Percentiles rank a stretch among this genome's conserved stretches.
Evolutionary conservation across 1,140 invertebrate species (phyloP).

Genomic region (Halesus radiatus): DNA sequence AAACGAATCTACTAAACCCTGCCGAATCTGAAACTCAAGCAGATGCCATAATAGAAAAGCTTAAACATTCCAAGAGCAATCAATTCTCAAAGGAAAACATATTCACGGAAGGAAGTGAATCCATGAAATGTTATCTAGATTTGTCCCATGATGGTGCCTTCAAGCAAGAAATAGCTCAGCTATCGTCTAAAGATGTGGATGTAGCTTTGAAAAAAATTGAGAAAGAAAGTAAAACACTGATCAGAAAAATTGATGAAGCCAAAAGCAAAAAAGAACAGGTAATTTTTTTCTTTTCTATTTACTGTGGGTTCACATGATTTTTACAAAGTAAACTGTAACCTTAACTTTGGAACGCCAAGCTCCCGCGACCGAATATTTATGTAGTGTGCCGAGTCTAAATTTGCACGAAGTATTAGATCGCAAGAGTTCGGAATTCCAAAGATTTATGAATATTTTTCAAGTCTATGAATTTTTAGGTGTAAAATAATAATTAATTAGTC

Average conservation of each 20-base stretch:
- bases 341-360: no score
- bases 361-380: no score
- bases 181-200: slow-evolving; percentile 15
- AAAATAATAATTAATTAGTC: no score
- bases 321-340: no score
- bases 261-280: slow-evolving; percentile 26
- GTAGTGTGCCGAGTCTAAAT: no score
- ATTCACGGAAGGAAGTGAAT: not conserved
- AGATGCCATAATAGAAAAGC: slow-evolving; percentile 43
- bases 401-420: no score
- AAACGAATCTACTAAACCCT: not conserved
- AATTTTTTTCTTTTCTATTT: not conserved
- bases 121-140: not conserved
- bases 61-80: slow-evolving; percentile 16
- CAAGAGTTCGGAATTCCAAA: no score
- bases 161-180: not conserved
- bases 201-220: not conserved
- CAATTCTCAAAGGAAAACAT: not conserved
- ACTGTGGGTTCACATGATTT: no score
- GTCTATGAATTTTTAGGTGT: no score
- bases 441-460: no score
- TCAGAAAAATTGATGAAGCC: slow-evolving; percentile 15
- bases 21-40: slow-evolving; percentile 28
- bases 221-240: slow-evolving; percentile 11
- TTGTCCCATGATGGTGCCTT: not conserved